These are phyloP conservation scores for Chrysolina haemoptera DNA, from an alignment of 2,888 invertebrate genomes.

Conservation along the genomic window DNA sequence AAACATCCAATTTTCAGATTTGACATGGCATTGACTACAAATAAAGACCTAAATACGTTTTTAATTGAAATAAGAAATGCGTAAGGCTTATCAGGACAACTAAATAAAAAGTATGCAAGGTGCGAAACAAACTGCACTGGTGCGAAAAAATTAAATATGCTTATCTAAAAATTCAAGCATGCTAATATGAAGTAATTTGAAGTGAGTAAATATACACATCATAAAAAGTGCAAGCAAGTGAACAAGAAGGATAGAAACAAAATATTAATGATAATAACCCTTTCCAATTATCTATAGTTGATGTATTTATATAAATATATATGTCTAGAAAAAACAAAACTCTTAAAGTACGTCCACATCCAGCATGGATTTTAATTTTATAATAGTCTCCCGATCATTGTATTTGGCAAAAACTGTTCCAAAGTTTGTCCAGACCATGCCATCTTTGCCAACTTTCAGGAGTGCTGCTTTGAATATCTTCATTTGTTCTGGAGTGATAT, in stretches of 20 bases:
- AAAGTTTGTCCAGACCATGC: conserved; percentile 20
- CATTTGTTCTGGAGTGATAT: conserved; percentile 21
- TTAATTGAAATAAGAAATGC: not conserved
- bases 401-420: conserved; percentile 11
- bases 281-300: not conserved
- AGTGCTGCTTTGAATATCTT: conserved; percentile 22
- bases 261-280: too few relatives aligned
- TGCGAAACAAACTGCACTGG: conserved; percentile 6
- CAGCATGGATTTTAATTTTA: not conserved
- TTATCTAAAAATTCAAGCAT: conserved; percentile 2
- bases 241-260: too few relatives aligned
- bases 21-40: too few relatives aligned
- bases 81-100: conserved; percentile 1
- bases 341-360: conserved; percentile 8
- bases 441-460: conserved; percentile 15
- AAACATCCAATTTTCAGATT: too few relatives aligned
- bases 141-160: too few relatives aligned
- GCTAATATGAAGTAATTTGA: not conserved
- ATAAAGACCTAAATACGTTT: too few relatives aligned
- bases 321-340: not conserved
- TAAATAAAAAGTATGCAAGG: conserved; percentile 2
- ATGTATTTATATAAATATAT: not conserved
- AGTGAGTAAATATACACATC: conserved; percentile 3
- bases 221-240: too few relatives aligned
- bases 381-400: conserved; percentile 3